phyloP scores from a whole-genome alignment of 2,797 vertebrate species.

The Schizothorax lantsangensis region DNA sequence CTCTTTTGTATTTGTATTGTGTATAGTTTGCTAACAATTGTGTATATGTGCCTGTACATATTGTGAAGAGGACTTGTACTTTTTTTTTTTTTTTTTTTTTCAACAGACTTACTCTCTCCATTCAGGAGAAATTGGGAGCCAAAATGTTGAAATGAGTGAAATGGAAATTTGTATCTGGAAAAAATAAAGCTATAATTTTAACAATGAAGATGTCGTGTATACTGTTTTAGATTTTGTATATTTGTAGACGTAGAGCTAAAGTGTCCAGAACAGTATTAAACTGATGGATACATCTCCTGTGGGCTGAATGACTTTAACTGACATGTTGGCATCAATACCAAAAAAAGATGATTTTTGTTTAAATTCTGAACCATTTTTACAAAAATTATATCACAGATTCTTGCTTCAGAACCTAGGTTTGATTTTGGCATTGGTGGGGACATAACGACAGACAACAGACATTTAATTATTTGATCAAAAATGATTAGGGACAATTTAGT shows the following conservation, averaged over 20 bases:
- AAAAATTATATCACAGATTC: background rate
- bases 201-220: constrained; percentile 57
- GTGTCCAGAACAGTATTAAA: background rate
- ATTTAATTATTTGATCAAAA: background rate
- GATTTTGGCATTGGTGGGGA: background rate
- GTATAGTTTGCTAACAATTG: constrained; percentile 77
- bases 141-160: constrained; percentile 66
- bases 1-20: constrained; percentile 73
- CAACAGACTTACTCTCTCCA: constrained; percentile 66
- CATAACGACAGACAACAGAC: background rate
- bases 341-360: background rate
- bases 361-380: background rate
- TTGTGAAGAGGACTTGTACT: constrained; percentile 61
- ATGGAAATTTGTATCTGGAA: constrained; percentile 75
- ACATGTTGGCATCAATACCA: background rate
- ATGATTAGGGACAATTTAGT: background rate
- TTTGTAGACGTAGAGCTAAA: constrained; percentile 8
- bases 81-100: constrained; percentile 48
- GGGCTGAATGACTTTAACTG: background rate
- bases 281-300: background rate
- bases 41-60: constrained; percentile 83
- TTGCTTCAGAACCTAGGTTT: background rate
- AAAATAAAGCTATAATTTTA: constrained; percentile 84
- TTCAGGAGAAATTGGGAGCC: constrained; percentile 65
- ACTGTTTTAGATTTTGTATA: background rate